Conservation (phyloP, 2,113 vertebrate genomes). For the Leptodactylus fuscus region DNA sequence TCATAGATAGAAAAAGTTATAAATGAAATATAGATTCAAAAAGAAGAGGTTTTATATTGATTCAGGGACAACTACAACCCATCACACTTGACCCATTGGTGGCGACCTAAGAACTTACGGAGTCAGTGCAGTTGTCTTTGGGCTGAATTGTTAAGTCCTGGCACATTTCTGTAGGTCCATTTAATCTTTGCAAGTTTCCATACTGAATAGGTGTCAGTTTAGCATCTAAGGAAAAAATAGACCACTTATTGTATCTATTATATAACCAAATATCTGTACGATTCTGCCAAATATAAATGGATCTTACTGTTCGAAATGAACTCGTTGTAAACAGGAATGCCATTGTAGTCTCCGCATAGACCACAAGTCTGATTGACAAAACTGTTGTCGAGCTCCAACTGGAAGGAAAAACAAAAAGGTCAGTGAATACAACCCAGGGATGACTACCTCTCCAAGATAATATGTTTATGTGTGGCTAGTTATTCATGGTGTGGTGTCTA, state of each 20-base stretch:
- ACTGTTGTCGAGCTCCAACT: conserved; percentile 78
- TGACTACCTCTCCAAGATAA: too few species aligned
- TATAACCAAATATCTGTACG: background rate
- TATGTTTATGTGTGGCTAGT: too few species aligned
- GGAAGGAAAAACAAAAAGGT: background rate
- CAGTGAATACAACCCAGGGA: background rate
- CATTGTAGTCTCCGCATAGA: conserved; percentile 83
- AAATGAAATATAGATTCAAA: too few species aligned
- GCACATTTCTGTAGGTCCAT: conserved; percentile 72
- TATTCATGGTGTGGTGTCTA: too few species aligned
- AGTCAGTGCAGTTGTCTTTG: conserved; percentile 58
- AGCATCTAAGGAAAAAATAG: conserved; percentile 61
- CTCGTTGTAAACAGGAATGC: conserved; percentile 72
- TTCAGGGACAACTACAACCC: too few species aligned
- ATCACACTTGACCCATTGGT: background rate
- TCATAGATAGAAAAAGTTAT: too few species aligned
- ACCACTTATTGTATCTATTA: background rate
- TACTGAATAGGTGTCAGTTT: conserved; percentile 65
- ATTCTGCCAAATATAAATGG: background rate
- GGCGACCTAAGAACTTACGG: conserved; percentile 60
- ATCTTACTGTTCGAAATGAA: conserved; percentile 73
- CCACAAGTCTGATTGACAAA: conserved; percentile 79
- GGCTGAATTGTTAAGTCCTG: conserved; percentile 58
- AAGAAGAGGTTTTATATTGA: too few species aligned
- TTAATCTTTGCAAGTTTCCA: conserved; percentile 68